phyloP scores from a whole-genome alignment of 2,113 vertebrate species.

The Peromyscus leucopus region DNA sequence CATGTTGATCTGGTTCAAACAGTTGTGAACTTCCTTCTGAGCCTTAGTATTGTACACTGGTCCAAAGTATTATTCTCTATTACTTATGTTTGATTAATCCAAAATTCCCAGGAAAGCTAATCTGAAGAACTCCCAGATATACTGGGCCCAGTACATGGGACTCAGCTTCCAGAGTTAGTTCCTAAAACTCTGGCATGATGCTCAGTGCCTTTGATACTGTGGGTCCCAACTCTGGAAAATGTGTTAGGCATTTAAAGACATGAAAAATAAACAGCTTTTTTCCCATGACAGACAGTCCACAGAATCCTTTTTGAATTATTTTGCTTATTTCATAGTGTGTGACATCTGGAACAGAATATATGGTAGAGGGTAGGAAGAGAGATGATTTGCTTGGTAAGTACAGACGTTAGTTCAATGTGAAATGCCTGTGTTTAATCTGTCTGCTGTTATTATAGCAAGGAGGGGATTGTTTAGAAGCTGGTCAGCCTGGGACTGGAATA shows the following conservation, averaged over 20 bases:
- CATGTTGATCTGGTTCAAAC: neutral
- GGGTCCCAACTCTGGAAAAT: neutral
- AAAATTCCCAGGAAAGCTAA: constrained; percentile 5
- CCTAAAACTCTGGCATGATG: neutral
- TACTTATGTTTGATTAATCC: constrained; percentile 11
- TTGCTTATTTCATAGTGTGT: neutral
- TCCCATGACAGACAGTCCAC: neutral
- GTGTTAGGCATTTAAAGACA: neutral
- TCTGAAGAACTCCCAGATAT: neutral
- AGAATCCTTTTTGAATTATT: neutral
- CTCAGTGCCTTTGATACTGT: neutral
- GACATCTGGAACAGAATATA: neutral
- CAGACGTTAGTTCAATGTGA: neutral
- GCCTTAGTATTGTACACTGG: neutral
- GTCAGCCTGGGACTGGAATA: neutral
- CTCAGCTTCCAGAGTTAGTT: neutral
- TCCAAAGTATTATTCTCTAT: neutral
- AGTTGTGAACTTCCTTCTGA: neutral
- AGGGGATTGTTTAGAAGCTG: neutral
- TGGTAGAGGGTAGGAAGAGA: neutral
- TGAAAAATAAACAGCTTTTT: neutral
- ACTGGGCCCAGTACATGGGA: neutral
- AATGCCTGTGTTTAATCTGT: neutral
- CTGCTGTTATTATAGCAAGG: neutral
- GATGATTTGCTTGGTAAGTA: neutral